A percentile compares a stretch with the other conserved stretches of the same genome.
These are phyloP conservation scores for Entelurus aequoreus DNA, from an alignment of 2,113 vertebrate species.

Conservation along the genomic window DNA sequence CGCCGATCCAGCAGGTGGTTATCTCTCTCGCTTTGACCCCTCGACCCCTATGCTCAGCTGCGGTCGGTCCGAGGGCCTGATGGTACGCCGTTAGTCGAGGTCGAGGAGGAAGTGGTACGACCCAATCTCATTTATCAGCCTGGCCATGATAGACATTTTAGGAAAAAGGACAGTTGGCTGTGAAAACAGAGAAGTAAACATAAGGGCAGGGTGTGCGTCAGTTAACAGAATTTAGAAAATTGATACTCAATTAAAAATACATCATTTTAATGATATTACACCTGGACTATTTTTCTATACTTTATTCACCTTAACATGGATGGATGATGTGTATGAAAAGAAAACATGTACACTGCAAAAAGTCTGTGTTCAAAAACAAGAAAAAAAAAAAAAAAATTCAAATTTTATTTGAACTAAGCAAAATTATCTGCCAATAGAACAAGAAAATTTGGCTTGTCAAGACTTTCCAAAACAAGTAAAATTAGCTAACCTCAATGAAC, in stretches of 20 bases:
- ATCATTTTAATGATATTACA: neutral
- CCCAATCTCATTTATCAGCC: constrained; percentile 45
- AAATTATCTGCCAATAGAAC: too few species aligned
- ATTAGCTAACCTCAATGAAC: too few species aligned
- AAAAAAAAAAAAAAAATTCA: too few species aligned
- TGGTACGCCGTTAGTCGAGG: constrained; percentile 53
- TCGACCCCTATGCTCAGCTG: constrained; percentile 44
- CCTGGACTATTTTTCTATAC: neutral
- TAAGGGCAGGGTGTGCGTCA: neutral
- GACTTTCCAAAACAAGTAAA: too few species aligned
- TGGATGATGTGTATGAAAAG: too few species aligned
- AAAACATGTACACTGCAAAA: too few species aligned
- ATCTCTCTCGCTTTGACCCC: constrained; percentile 55
- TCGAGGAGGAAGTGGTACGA: constrained; percentile 50
- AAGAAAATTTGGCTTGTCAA: too few species aligned
- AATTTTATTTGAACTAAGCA: too few species aligned
- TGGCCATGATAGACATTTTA: constrained; percentile 21
- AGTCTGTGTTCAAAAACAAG: too few species aligned
- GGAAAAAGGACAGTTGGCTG: constrained; percentile 6
- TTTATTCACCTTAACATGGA: too few species aligned
- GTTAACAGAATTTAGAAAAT: neutral
- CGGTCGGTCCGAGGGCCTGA: constrained; percentile 33
- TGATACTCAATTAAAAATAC: neutral
- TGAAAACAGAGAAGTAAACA: constrained; percentile 6
- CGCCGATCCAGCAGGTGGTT: constrained; percentile 59